Percentiles rank a stretch among this genome's conserved stretches.
These are phyloP conservation scores for Oryzias sinensis DNA, from an alignment of 2,797 vertebrate genomes.

Conservation along the genomic window DNA sequence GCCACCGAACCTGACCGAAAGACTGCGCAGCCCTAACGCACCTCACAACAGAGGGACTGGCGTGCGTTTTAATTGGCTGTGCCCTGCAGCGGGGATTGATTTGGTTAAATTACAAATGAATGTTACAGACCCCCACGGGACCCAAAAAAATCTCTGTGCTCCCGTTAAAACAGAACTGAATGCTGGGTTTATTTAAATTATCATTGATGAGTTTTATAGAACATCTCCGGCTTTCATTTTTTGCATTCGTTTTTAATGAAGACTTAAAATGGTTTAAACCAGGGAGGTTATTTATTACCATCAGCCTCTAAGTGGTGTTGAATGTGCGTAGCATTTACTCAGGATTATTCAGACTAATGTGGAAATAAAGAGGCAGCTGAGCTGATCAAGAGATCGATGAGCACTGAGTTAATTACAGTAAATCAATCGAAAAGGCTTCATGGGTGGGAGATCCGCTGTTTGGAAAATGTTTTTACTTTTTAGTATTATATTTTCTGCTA, in stretches of 20 bases:
- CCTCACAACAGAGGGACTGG: constrained; percentile 10
- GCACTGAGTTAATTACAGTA: constrained; percentile 80
- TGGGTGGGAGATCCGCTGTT: neutral
- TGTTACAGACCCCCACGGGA: neutral
- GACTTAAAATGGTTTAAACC: no score
- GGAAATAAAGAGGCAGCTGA: constrained; percentile 71
- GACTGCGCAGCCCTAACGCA: constrained; percentile 12
- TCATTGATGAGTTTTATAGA: no score
- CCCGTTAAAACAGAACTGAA: no score
- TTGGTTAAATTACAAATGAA: constrained; percentile 5
- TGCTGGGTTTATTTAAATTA: no score
- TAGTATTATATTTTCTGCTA: neutral
- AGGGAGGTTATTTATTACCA: constrained; percentile 34
- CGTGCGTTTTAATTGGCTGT: constrained; percentile 39
- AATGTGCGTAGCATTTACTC: constrained; percentile 70
- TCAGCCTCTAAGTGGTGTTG: constrained; percentile 58
- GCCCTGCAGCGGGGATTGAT: constrained; percentile 14
- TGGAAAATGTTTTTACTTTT: neutral
- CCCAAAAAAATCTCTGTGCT: neutral
- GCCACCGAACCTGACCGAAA: constrained; percentile 37
- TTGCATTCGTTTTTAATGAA: no score
- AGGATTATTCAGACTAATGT: constrained; percentile 69
- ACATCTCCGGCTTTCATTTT: no score
- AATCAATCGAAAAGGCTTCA: constrained; percentile 65
- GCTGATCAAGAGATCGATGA: constrained; percentile 69